phyloP scores from a whole-genome alignment of 2,888 invertebrate species.

The Amphipoea lucens region DNA sequence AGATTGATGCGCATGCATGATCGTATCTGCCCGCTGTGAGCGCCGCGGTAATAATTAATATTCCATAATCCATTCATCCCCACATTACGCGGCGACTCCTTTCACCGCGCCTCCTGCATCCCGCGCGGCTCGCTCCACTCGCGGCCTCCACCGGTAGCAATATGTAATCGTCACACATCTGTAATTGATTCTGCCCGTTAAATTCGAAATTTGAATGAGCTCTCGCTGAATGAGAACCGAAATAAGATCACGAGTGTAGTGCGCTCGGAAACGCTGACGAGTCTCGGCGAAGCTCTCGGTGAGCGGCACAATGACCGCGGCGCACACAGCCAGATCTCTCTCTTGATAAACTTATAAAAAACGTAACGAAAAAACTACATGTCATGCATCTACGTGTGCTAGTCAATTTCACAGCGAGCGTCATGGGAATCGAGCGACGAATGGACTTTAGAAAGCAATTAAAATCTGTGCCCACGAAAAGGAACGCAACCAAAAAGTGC shows the following conservation, averaged over 20 bases:
- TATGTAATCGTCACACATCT: constrained; percentile 84
- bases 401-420: constrained; percentile 89
- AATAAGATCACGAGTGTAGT: constrained; percentile 86
- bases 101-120: constrained; percentile 75
- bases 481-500: constrained; percentile 81
- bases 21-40: constrained; percentile 86
- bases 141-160: constrained; percentile 80
- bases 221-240: constrained; percentile 83
- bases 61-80: constrained; percentile 87
- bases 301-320: constrained; percentile 86
- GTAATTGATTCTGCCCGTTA: constrained; percentile 88
- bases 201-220: constrained; percentile 88
- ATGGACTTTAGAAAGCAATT: constrained; percentile 89
- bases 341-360: constrained; percentile 87
- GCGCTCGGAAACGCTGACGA: constrained; percentile 75
- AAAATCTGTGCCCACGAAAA: constrained; percentile 85
- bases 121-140: constrained; percentile 29
- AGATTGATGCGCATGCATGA: constrained; percentile 87
- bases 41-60: constrained; percentile 84
- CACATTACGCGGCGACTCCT: constrained; percentile 74
- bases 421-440: constrained; percentile 89
- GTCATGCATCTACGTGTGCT: constrained; percentile 90
- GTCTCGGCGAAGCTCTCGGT: constrained; percentile 76
- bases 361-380: constrained; percentile 87
- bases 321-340: constrained; percentile 87